Evolutionary conservation across 2,113 vertebrate species (phyloP), one percentile per base, ranked within the genome.

Genomic region (Nibea albiflora): DNA sequence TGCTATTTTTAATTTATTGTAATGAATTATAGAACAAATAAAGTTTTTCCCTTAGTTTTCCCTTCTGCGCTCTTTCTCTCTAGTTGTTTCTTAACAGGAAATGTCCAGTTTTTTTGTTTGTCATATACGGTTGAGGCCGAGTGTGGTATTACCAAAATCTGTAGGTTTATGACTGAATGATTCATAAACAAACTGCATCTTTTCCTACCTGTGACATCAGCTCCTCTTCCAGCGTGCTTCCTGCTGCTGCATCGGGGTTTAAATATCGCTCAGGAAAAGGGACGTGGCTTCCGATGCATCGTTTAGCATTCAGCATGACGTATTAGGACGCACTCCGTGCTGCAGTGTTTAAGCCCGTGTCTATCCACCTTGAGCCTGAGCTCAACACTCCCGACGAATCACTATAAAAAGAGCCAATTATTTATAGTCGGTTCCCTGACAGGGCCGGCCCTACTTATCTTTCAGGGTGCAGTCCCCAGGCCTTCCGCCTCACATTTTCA

Each of bases 391-490:
- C 72, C 78, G 62, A 78, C 76, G 20, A 75, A 85, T 91, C 77
- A 83, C 89, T 84, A 80, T 84, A 90, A 93, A 93, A 94, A 90
- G 85, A 93, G 81, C 84, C 86, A 81, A 92, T 95, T 94, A 94
- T 94, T 95, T 94, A 92, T 92, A 86, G 91, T 85, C 69, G 8
- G 52, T 53, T 81, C 53, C 73, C 84, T 90, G 89, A 92, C 76
- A 66, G 88, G 90, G 74, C 28, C n/a, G 81, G 81, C 83, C 65
- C 67, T 85, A 83, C 92, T 93, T 90, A 93, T 94, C 93, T 92
- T 90, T 90, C 88, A 83, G 72, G 52, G 63, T 73, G 85, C 89
- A 83, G 81, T 85, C 81, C 69, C 39, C 83, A 53, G 70, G 63
- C 74, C 89, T 69, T 72, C 65, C 56, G 0, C 61, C 11, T 71